Evolutionary conservation across 2,797 vertebrate species (phyloP).

Genomic region (Sandelia bainsii): DNA sequence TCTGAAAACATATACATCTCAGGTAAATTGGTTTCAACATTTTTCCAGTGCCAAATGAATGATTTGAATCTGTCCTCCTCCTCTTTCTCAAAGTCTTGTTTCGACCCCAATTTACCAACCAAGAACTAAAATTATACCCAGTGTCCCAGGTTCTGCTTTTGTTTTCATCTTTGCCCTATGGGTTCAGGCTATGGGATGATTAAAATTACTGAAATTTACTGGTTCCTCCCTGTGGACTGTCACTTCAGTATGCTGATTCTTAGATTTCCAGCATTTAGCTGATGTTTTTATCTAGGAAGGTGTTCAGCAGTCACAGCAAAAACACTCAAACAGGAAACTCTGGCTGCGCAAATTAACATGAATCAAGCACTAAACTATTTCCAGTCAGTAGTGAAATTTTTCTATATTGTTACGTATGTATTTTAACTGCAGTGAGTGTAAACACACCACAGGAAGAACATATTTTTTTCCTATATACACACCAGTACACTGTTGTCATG

Average conservation of each 20-base stretch:
- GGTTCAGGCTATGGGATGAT: no score
- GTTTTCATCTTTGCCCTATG: no score
- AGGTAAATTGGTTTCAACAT: slow-evolving; percentile 53
- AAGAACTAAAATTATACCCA: no score
- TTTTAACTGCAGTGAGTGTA: background rate
- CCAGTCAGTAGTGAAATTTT: slow-evolving; percentile 7
- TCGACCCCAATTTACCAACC: no score
- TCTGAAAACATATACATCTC: slow-evolving; percentile 42
- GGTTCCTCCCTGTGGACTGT: background rate
- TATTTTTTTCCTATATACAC: background rate
- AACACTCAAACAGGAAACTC: background rate
- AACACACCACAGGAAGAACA: background rate
- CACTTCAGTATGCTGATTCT: background rate
- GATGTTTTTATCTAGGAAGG: slow-evolving; percentile 3
- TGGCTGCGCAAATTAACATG: slow-evolving; percentile 16
- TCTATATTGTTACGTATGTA: background rate
- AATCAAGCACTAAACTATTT: slow-evolving; percentile 17
- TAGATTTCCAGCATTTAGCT: slow-evolving; percentile 8
- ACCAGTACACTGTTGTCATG: background rate
- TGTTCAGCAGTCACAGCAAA: background rate
- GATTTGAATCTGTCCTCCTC: slow-evolving; percentile 20
- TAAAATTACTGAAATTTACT: background rate
- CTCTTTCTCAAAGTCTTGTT: background rate
- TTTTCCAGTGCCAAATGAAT: slow-evolving; percentile 26
- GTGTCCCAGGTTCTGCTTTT: no score